Conservation (phyloP, 2,888 invertebrate genomes). For the Eretmocerus hayati region DNA sequence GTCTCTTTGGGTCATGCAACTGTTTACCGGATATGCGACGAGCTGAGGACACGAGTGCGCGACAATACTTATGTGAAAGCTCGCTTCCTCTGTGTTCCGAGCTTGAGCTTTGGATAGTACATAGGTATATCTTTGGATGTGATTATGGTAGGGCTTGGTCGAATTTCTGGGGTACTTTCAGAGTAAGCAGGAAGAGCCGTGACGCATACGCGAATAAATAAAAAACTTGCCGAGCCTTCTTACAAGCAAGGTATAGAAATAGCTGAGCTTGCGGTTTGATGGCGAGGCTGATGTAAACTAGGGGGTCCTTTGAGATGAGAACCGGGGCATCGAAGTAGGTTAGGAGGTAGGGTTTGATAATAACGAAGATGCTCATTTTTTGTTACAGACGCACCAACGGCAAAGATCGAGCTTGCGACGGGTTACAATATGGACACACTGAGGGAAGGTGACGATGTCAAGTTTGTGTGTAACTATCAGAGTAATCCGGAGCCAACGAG, state of each 20-base stretch:
- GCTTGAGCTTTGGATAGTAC: too few species aligned
- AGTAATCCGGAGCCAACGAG: constrained; percentile 69
- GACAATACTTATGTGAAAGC: too few species aligned
- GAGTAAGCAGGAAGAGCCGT: constrained; percentile 7
- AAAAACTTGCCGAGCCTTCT: constrained; percentile 16
- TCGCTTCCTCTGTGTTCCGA: too few species aligned
- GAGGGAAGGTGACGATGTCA: constrained; percentile 71
- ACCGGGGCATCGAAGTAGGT: background rate
- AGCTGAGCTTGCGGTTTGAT: too few species aligned
- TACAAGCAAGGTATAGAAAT: too few species aligned
- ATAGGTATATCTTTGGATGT: too few species aligned
- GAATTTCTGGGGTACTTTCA: background rate
- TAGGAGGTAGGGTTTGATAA: constrained; percentile 6
- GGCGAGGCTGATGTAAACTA: too few species aligned
- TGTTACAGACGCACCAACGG: constrained; percentile 70
- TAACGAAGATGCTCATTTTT: background rate
- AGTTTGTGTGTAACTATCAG: constrained; percentile 69
- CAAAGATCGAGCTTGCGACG: constrained; percentile 60
- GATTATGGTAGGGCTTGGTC: too few species aligned
- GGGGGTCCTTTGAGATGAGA: too few species aligned
- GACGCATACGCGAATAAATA: constrained; percentile 18
- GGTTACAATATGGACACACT: constrained; percentile 59
- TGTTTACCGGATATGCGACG: constrained; percentile 19
- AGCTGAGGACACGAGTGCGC: too few species aligned
- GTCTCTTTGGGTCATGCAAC: too few species aligned